Conservation (phyloP, 2,113 vertebrate genomes). For the Peucedramus taeniatus region DNA sequence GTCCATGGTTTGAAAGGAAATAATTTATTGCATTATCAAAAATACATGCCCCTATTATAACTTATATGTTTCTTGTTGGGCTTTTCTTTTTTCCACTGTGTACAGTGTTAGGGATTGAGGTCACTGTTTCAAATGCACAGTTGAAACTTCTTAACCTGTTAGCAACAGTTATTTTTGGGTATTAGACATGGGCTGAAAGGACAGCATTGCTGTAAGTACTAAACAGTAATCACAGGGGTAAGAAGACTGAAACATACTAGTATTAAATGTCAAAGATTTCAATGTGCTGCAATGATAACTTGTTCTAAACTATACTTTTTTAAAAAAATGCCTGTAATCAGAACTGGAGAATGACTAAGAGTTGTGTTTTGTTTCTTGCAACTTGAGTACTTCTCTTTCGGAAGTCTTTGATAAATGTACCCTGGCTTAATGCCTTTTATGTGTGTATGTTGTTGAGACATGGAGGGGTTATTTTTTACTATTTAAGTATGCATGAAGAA, state of each 20-base stretch:
- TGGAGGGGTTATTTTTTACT: not conserved
- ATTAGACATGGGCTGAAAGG: not conserved
- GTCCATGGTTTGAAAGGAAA: not conserved
- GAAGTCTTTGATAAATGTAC: not conserved
- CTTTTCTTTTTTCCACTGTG: not conserved
- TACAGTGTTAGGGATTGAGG: not conserved
- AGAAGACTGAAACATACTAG: not conserved
- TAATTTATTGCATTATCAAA: not conserved
- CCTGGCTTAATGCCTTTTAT: not conserved
- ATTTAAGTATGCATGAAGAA: not conserved
- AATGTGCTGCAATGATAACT: not conserved
- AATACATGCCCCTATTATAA: not conserved
- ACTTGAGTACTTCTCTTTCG: not conserved
- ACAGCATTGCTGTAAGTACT: not conserved
- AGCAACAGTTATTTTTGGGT: not conserved
- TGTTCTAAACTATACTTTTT: not conserved
- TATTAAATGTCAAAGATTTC: not conserved
- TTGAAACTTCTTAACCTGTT: not conserved
- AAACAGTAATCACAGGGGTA: not conserved
- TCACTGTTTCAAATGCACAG: not conserved
- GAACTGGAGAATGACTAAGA: not conserved
- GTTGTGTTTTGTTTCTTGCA: not conserved
- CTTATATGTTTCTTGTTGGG: not conserved
- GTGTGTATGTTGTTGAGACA: not conserved
- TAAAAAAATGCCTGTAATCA: not conserved